phyloP scores from a whole-genome alignment of 2,113 vertebrate species.

The Cinclus cinclus region DNA sequence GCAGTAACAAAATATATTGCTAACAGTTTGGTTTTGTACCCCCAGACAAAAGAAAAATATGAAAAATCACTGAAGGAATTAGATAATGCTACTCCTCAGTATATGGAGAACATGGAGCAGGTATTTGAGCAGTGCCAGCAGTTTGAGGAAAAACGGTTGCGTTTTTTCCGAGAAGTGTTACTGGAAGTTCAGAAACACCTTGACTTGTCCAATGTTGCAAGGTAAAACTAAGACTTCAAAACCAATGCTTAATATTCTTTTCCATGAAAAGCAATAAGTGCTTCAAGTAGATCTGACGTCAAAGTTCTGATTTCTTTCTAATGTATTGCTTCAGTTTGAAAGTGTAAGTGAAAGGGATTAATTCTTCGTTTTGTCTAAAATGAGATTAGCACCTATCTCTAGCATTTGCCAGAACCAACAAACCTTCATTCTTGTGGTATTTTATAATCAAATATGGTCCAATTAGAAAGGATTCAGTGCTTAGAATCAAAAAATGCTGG shows the following conservation, averaged over 20 bases:
- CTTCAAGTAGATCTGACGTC: neutral
- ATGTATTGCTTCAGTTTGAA: neutral
- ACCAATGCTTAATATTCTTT: neutral
- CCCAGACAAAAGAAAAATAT: slow-evolving; percentile 91
- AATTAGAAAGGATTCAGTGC: neutral
- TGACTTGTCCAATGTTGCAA: slow-evolving; percentile 88
- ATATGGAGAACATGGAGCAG: slow-evolving; percentile 99
- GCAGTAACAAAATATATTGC: neutral
- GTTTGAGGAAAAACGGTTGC: slow-evolving; percentile 91
- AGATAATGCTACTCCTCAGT: slow-evolving; percentile 88
- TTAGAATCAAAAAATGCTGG: neutral
- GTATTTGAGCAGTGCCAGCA: slow-evolving; percentile 97
- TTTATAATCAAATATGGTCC: neutral
- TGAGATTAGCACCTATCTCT: neutral
- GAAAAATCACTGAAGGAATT: slow-evolving; percentile 92
- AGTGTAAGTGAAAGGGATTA: neutral
- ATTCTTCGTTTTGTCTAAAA: neutral
- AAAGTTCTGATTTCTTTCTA: neutral
- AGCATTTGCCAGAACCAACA: neutral
- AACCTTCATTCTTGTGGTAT: neutral
- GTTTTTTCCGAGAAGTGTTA: slow-evolving; percentile 90
- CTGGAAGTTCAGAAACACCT: slow-evolving; percentile 92
- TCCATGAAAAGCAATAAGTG: neutral
- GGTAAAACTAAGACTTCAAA: slow-evolving; percentile 68
- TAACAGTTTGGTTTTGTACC: neutral